Conservation (phyloP, 2,888 invertebrate genomes). For the Cantharis nigra region DNA sequence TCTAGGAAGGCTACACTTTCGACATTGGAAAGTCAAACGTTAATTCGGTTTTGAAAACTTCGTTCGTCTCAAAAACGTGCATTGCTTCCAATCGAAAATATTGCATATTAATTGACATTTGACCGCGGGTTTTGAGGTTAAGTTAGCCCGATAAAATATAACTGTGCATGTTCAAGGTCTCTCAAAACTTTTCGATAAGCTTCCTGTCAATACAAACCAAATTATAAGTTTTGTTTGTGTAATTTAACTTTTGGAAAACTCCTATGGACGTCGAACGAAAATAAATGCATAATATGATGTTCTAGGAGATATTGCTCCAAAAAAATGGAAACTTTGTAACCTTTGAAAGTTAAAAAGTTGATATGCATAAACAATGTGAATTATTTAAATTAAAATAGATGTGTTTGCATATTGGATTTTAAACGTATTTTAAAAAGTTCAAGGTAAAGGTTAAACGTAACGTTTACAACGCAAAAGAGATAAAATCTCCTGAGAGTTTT, state of each 20-base stretch:
- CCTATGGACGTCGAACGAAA: neutral
- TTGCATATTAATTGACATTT: neutral
- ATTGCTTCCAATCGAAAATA: neutral
- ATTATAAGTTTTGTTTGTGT: neutral
- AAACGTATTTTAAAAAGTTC: slow-evolving; percentile 13
- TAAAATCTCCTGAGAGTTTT: slow-evolving; percentile 11
- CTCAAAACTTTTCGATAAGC: neutral
- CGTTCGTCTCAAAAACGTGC: neutral
- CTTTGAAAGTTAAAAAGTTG: neutral
- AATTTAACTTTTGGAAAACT: neutral
- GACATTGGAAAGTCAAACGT: neutral
- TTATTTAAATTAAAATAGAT: slow-evolving; percentile 1
- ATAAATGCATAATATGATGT: neutral
- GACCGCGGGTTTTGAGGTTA: neutral
- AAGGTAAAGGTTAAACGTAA: slow-evolving; percentile 14
- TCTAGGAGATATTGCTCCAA: neutral
- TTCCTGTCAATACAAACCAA: neutral
- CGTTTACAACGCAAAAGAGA: slow-evolving; percentile 13
- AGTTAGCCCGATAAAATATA: neutral
- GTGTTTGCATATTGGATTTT: slow-evolving; percentile 10
- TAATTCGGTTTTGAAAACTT: neutral
- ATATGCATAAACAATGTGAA: neutral
- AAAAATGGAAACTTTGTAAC: neutral
- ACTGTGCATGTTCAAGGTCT: neutral
- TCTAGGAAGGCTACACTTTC: neutral